These are phyloP conservation scores for Bursaphelenchus okinawaensis DNA, from an alignment of 2,888 invertebrate genomes.

Conservation along the genomic window DNA sequence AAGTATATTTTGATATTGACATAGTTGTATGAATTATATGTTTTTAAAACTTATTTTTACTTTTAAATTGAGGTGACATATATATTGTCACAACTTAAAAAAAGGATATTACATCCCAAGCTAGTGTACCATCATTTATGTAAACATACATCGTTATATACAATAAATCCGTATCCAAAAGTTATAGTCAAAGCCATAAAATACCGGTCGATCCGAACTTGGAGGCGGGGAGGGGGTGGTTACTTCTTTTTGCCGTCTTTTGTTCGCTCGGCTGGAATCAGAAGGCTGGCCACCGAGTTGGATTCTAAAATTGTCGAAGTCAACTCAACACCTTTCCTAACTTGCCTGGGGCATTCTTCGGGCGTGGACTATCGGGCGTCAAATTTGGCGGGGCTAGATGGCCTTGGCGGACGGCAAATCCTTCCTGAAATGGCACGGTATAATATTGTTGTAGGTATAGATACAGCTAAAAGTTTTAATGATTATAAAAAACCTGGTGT, in stretches of 20 bases:
- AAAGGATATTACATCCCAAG: too few species aligned
- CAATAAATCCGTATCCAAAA: background rate
- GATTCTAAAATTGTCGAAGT: background rate
- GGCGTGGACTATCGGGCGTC: conserved; percentile 49
- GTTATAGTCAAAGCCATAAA: too few species aligned
- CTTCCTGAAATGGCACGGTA: conserved; percentile 39
- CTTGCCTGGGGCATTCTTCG: conserved; percentile 33
- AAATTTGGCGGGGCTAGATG: conserved; percentile 45
- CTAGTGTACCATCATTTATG: too few species aligned
- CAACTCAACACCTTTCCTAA: background rate
- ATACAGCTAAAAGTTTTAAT: background rate
- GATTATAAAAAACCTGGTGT: background rate
- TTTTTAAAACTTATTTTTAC: too few species aligned
- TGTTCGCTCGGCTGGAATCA: background rate
- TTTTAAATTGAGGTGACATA: too few species aligned
- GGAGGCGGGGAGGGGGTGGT: background rate
- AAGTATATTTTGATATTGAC: too few species aligned
- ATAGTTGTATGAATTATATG: too few species aligned
- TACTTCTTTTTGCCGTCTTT: background rate
- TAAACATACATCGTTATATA: too few species aligned
- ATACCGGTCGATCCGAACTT: background rate
- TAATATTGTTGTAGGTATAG: background rate
- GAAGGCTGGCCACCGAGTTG: background rate
- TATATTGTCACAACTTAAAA: too few species aligned
- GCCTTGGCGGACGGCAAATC: conserved; percentile 41